Percentiles rank a stretch among this genome's conserved stretches.
phyloP scores from a whole-genome alignment of 2,797 vertebrate species.

The Melanotaenia nigrans region DNA sequence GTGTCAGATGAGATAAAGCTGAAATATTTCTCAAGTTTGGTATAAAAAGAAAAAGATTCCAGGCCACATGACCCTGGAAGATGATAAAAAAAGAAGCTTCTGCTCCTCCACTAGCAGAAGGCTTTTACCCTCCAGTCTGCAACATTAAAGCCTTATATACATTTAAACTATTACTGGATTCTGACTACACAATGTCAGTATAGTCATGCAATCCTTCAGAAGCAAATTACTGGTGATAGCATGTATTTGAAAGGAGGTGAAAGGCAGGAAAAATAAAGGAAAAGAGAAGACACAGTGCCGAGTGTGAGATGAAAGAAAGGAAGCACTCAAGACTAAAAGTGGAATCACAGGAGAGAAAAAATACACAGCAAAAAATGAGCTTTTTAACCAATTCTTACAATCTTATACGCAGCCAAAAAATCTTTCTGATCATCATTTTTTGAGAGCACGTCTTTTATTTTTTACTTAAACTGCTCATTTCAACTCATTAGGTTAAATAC shows the following conservation, averaged over 20 bases:
- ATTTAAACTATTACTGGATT: neutral
- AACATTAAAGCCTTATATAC: neutral
- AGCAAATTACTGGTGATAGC: neutral
- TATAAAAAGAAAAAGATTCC: slow-evolving; percentile 9
- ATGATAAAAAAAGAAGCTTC: slow-evolving; percentile 38
- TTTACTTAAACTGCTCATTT: too few species aligned
- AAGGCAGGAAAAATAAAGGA: neutral
- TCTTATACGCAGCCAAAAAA: neutral
- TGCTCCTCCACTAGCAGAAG: slow-evolving; percentile 4
- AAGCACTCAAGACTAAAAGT: neutral
- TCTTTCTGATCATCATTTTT: neutral
- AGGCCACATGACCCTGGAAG: slow-evolving; percentile 32
- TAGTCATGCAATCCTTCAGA: neutral
- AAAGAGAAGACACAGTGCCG: neutral
- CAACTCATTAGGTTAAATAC: too few species aligned
- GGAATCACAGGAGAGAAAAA: neutral
- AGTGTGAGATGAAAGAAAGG: neutral
- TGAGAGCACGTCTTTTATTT: too few species aligned
- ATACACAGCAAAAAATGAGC: neutral
- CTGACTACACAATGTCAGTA: neutral
- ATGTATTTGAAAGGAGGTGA: neutral
- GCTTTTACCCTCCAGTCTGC: slow-evolving; percentile 10
- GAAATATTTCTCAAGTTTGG: slow-evolving; percentile 43
- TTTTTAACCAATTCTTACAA: too few species aligned
- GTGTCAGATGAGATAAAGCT: slow-evolving; percentile 34